Evolutionary conservation across 2,113 vertebrate species (phyloP).

Genomic region (Esox niger): DNA sequence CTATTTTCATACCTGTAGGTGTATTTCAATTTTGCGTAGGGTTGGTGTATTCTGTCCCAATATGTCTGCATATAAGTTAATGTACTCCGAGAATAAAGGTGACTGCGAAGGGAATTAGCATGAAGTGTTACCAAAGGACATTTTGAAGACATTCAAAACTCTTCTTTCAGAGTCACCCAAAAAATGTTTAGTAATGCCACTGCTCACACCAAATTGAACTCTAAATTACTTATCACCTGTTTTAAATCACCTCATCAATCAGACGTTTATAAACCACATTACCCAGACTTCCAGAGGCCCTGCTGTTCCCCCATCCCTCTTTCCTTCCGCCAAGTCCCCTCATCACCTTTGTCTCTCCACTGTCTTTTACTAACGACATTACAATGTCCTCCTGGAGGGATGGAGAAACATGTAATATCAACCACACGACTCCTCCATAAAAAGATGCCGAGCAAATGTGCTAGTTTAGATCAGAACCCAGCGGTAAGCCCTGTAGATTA

Average conservation of each 20-base stretch:
- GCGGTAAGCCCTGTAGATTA: background rate
- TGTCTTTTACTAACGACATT: constrained; percentile 45
- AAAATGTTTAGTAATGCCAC: constrained; percentile 11
- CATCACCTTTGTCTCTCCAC: constrained; percentile 25
- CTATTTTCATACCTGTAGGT: too few relatives aligned
- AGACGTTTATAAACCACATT: constrained; percentile 39
- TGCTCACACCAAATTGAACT: constrained; percentile 34
- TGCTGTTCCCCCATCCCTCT: constrained; percentile 33
- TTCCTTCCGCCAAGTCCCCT: constrained; percentile 25
- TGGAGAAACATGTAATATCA: constrained; percentile 12
- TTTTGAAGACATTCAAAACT: background rate
- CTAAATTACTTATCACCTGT: constrained; percentile 44
- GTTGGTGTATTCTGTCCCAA: too few relatives aligned
- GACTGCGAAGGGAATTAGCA: too few relatives aligned
- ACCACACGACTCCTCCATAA: constrained; percentile 16
- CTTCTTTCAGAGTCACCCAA: background rate
- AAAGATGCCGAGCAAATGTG: constrained; percentile 20
- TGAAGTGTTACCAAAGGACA: background rate
- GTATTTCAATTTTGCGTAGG: too few relatives aligned
- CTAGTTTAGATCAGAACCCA: background rate
- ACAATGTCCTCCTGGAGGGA: constrained; percentile 13
- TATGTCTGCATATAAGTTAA: too few relatives aligned
- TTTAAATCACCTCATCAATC: constrained; percentile 55
- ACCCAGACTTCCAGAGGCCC: constrained; percentile 32
- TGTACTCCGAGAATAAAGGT: too few relatives aligned